Base-by-base conservation (phyloP, 2,888 invertebrate genomes). In the Brachyptera putata region DNA sequence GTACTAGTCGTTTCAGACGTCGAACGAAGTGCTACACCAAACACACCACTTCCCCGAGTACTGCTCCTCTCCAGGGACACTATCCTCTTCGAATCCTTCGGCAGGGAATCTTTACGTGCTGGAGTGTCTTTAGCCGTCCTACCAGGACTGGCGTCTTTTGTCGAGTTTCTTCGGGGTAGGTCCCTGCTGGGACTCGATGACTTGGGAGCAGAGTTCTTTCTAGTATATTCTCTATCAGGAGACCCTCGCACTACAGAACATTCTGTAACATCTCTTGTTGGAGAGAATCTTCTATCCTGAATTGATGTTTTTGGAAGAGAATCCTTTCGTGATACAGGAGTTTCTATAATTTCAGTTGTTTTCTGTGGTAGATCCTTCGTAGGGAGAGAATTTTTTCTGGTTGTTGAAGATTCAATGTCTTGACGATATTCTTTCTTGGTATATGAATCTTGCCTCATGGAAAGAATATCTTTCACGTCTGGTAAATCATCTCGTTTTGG, bases 1-100 rank as follows among this genome's bases (percentile, higher is more conserved):
- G 78, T 75, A 64, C 80, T 80, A 7, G 79, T 76, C 66, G 82
- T 80, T 1, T 84, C 82, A 61, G 80, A 36, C 14, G 59, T 61
- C 30, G 56, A 46, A 3, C 63, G 60, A 3, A 64, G 43, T 1
- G 55, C 43, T 13, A 64, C 60, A 3, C 63, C 63, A 36, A 64
- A 64, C 21, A 53, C 49, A 3, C 56, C 61, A 14, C 56, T 56
- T 24, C 61, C 46, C 16, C 56, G 55, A n/a, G 41, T 9, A 46
- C 50, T 57, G 41, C 39, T 36, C 3, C 16, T 46, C 49, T 50
- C 58, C 25, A 48, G 49, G 24, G 58, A 37, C 22, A 49, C 49
- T 11, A 61, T 63, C 61, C 25, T 63, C 57, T 49, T 62, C 55
- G 46, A 62, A 14, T 62, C 61, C 62, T 58, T 66, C 49, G 62